A percentile compares a stretch with the other conserved stretches of the same genome.
Conservation (phyloP, 2,113 vertebrate genomes). For the Leptosomus discolor region DNA sequence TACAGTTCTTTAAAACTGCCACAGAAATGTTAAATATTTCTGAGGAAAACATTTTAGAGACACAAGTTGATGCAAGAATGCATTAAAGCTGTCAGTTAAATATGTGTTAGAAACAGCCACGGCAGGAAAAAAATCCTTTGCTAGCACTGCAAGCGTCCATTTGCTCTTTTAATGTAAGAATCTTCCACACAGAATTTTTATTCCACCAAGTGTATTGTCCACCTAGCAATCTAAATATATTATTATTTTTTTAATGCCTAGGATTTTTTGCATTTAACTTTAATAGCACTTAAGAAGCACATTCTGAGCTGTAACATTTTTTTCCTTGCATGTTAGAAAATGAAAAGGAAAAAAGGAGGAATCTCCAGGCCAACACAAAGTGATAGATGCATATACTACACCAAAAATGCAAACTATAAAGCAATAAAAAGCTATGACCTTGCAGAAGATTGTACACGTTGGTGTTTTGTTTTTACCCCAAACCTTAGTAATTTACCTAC, state of each 20-base stretch:
- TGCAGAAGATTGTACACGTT: background rate
- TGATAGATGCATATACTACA: background rate
- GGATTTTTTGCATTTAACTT: background rate
- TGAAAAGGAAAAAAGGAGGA: background rate
- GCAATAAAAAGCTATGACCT: background rate
- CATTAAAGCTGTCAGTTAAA: background rate
- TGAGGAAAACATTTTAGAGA: background rate
- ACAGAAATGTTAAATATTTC: background rate
- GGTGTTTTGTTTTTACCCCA: background rate
- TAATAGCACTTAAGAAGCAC: background rate
- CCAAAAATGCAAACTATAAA: background rate
- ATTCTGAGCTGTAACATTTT: background rate
- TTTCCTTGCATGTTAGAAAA: background rate
- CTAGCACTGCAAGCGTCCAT: background rate
- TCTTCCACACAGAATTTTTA: background rate
- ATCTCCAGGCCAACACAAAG: background rate
- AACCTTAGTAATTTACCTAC: background rate
- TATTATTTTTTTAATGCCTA: background rate
- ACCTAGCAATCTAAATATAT: background rate
- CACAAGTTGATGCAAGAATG: background rate
- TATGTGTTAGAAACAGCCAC: background rate
- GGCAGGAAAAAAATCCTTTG: background rate
- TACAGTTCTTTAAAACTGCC: background rate
- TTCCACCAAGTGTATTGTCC: background rate
- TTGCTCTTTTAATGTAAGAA: background rate